These are phyloP conservation scores for Poeciliopsis paucimaculata DNA, from an alignment of 2,797 vertebrate species.

Conservation along the genomic window DNA sequence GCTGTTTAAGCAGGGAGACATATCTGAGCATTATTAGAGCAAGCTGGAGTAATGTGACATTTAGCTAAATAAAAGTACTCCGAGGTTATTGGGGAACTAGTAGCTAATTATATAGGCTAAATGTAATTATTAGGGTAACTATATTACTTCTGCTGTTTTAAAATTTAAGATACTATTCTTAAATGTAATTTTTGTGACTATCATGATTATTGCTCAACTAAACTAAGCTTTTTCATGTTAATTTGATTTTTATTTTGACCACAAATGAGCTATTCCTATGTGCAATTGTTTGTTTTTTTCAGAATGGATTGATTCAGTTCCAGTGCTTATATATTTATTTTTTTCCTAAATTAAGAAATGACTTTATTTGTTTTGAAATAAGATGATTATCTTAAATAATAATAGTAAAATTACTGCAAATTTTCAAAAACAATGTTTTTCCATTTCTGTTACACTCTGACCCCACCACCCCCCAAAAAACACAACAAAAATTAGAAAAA, in stretches of 20 bases:
- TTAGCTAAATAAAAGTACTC: neutral
- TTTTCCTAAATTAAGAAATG: neutral
- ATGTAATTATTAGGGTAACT: neutral
- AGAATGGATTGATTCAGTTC: neutral
- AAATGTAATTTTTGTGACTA: neutral
- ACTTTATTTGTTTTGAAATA: neutral
- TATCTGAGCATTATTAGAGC: neutral
- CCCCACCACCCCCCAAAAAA: neutral
- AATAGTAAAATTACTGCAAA: neutral
- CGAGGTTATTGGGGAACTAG: too few species aligned
- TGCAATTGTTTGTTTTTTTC: neutral
- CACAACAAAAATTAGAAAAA: neutral
- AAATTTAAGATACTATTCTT: neutral
- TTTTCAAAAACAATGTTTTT: neutral
- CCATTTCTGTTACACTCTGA: neutral
- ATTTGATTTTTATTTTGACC: neutral
- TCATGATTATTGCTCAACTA: neutral
- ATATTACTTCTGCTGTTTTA: neutral
- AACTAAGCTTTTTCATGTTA: neutral
- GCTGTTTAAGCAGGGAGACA: neutral
- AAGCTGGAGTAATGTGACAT: neutral
- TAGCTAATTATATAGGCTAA: neutral
- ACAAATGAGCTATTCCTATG: neutral
- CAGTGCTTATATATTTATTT: neutral
- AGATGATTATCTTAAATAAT: neutral